Conservation (phyloP, 2,797 vertebrate genomes). For the Taeniopygia guttata region DNA sequence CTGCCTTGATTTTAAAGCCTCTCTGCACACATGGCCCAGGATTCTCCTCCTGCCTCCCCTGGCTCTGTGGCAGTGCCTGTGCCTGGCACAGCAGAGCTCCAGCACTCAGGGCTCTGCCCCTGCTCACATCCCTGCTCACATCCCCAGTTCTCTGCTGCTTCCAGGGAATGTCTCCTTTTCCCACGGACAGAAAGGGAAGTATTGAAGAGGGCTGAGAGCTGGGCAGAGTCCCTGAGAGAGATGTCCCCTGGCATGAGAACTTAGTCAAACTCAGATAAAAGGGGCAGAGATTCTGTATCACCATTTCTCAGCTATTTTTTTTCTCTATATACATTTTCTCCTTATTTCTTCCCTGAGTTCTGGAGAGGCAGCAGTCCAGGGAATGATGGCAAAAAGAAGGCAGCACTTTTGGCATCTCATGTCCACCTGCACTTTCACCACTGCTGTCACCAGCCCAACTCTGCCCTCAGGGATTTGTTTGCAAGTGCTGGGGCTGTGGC, state of each 20-base stretch:
- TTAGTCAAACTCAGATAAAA: background rate
- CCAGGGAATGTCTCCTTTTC: background rate
- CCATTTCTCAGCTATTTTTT: background rate
- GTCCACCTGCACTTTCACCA: background rate
- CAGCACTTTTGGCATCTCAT: background rate
- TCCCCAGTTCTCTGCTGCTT: background rate
- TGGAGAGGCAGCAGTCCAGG: background rate
- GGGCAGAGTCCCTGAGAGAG: background rate
- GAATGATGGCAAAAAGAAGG: background rate
- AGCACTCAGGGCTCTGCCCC: background rate
- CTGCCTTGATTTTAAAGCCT: background rate
- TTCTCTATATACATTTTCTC: fast-evolving
- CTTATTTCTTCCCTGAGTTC: background rate
- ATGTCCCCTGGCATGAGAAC: background rate
- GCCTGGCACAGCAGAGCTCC: background rate
- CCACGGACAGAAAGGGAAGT: background rate
- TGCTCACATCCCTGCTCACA: background rate
- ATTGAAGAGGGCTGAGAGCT: background rate
- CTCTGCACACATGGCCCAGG: background rate
- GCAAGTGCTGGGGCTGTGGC: background rate
- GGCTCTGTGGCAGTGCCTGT: background rate
- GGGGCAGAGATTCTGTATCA: background rate
- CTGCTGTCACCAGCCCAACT: background rate
- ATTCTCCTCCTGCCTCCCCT: background rate
- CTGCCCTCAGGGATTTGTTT: background rate